Base-by-base conservation (phyloP, 1,140 invertebrate genomes). In the Tetraneura akinire region DNA sequence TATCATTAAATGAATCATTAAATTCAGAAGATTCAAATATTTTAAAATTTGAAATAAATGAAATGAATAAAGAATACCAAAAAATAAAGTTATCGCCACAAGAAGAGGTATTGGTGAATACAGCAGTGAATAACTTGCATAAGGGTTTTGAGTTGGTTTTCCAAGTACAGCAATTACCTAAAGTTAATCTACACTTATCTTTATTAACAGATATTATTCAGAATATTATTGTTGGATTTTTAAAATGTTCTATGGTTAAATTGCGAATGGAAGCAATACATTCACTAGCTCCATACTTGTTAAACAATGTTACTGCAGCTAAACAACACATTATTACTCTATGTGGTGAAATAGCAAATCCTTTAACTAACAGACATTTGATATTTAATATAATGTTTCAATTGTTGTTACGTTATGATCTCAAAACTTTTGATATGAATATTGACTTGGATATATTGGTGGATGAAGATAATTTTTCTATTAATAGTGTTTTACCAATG, bases 201-300 rank as follows among this genome's bases (percentile, higher is more conserved):
- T 18, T 78, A 62, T 45, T 78, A 62, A 78, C 74, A 45, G 74
- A 78, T 60, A 78, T 78, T 60, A 45, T 57, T 62, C 37, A 78
- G 29, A 78, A 78, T 1, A 29, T 78, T 78, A 23, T 78, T 26
- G 37, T 62, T 26, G 55, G 16, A 18, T 78, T 26, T 16, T 62
- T 78, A 13, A 21, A 78, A 10, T 78, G 74, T 78, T 47, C 37
- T 18, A 26, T 29, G 18, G 55, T 62, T 10, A n/a, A 60, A 1
- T 1, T 78, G 23, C 53, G 74, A 47, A 62, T 78, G 74, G 55
- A 10, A 47, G 74, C 74, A 62, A 62, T 78, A n/a, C 74, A 55
- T 4, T 21, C 37, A 26, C 21, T 78, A 42, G 5, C 55, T n/a
- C 42, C 74, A 62, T 62, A 45, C 18, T 23, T 78, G 9, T 78